phyloP scores from a whole-genome alignment of 1,140 invertebrate species.

The Sycophila sp. region DNA sequence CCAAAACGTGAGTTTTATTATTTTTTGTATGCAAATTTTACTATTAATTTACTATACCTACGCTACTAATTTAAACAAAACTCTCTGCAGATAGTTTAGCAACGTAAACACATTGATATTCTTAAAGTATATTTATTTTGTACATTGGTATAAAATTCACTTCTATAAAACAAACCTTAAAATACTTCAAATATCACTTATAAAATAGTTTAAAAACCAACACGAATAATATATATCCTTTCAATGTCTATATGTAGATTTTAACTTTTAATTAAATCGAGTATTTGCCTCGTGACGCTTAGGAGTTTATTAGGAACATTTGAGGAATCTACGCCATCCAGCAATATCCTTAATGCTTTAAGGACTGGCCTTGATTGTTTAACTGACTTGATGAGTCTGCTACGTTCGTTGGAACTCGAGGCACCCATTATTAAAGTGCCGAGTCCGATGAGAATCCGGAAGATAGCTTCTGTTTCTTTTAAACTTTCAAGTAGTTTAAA shows the following conservation, averaged over 20 bases:
- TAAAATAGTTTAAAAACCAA: too few relatives aligned
- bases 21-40: neutral
- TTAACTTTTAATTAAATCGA: conserved; percentile 5
- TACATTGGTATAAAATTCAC: too few relatives aligned
- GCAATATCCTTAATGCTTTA: conserved; percentile 8
- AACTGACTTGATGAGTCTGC: neutral
- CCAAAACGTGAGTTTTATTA: conserved; percentile 3
- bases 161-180: too few relatives aligned
- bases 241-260: too few relatives aligned
- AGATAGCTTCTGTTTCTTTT: conserved; percentile 23
- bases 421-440: conserved; percentile 70
- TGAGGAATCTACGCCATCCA: conserved; percentile 8
- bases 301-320: conserved; percentile 26
- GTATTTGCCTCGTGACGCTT: conserved; percentile 1
- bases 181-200: too few relatives aligned
- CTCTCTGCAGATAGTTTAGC: too few relatives aligned
- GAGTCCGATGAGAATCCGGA: conserved; percentile 70
- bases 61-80: too few relatives aligned
- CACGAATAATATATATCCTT: too few relatives aligned
- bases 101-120: too few relatives aligned
- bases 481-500: conserved; percentile 63
- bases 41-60: too few relatives aligned
- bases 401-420: neutral
- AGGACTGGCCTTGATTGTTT: conserved; percentile 3
- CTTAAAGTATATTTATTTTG: too few relatives aligned